These are phyloP conservation scores for Erethizon dorsatum DNA, from an alignment of 2,797 vertebrate species.

Conservation along the genomic window DNA sequence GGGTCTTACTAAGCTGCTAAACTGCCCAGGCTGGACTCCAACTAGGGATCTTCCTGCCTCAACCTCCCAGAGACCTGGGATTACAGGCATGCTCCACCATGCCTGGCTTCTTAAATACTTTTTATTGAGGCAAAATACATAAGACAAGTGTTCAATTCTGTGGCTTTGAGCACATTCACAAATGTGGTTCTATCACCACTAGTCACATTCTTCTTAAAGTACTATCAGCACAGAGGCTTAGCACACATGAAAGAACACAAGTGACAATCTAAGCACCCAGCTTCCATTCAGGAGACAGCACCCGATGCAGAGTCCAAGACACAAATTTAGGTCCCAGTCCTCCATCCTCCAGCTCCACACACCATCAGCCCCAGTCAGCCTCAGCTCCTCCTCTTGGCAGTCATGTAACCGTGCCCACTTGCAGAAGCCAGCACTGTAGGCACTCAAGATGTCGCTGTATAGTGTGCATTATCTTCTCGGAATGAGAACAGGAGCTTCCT, in stretches of 20 bases:
- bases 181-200: background rate
- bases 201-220: background rate
- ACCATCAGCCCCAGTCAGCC: background rate
- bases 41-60: background rate
- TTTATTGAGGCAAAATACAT: background rate
- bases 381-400: background rate
- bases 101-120: background rate
- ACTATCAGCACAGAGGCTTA: background rate
- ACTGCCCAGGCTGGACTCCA: background rate
- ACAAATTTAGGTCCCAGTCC: background rate
- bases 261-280: too few relatives aligned
- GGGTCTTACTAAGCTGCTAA: background rate
- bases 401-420: background rate
- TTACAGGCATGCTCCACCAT: background rate
- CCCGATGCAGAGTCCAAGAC: rapidly evolving
- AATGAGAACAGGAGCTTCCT: background rate
- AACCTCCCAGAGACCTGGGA: background rate
- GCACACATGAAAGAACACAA: background rate
- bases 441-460: background rate
- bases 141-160: background rate
- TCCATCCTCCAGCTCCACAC: too few relatives aligned
- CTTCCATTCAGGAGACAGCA: background rate
- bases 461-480: background rate
- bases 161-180: background rate
- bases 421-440: background rate